A percentile compares a stretch with the other conserved stretches of the same genome.
phyloP scores from a whole-genome alignment of 2,113 vertebrate species.

The Myrmophylax atrothorax region DNA sequence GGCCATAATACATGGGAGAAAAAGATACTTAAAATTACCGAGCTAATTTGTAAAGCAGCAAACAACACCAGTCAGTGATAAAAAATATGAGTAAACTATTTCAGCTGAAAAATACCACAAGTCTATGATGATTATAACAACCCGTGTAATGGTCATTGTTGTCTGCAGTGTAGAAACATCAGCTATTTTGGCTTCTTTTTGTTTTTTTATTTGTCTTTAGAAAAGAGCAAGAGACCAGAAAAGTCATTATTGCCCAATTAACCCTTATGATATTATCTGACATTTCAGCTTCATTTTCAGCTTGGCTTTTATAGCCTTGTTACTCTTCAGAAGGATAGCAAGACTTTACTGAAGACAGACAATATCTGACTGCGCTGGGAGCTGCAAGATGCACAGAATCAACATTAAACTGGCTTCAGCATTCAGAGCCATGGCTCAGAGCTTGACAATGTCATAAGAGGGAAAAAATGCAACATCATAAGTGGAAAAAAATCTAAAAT shows the following conservation, averaged over 20 bases:
- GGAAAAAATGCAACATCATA: background rate
- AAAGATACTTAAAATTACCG: constrained; percentile 44
- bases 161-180: background rate
- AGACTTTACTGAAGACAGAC: background rate
- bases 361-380: background rate
- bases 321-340: background rate
- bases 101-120: background rate
- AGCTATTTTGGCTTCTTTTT: background rate
- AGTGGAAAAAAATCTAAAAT: background rate
- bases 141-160: background rate
- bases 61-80: constrained; percentile 8
- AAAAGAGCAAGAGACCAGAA: background rate
- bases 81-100: constrained; percentile 24
- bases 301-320: background rate
- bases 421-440: background rate
- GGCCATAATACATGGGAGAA: background rate
- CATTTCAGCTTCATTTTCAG: background rate
- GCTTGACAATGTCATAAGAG: background rate
- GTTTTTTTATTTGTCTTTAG: background rate
- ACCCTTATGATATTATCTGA: background rate
- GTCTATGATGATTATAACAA: background rate
- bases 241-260: background rate
- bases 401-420: background rate
- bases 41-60: constrained; percentile 15
- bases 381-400: background rate